phyloP scores from a whole-genome alignment of 2,797 vertebrate species.

The Girardinus metallicus region DNA sequence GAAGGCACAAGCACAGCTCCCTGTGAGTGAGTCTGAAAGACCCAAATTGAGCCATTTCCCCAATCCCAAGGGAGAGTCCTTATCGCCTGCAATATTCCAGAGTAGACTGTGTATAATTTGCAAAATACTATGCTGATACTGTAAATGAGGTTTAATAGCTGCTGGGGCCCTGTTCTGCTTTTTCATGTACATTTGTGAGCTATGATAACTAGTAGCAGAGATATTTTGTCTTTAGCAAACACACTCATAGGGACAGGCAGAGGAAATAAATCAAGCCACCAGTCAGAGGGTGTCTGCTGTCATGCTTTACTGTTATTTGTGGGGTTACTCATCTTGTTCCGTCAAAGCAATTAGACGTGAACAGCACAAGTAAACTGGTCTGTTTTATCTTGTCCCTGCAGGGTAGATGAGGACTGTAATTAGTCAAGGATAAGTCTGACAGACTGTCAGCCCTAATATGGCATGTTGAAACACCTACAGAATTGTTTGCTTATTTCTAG shows the following conservation, averaged over 20 bases:
- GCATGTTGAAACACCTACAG: conserved; percentile 45
- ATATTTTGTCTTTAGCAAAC: conserved; percentile 49
- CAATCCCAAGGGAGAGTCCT: conserved; percentile 66
- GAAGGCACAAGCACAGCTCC: conserved; percentile 63
- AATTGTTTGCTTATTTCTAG: conserved; percentile 52
- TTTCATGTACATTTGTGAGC: conserved; percentile 69
- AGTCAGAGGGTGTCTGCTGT: conserved; percentile 65
- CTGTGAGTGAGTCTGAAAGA: conserved; percentile 74
- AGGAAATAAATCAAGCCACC: conserved; percentile 55
- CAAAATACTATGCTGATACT: conserved; percentile 81
- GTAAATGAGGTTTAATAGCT: conserved; percentile 84
- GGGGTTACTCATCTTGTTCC: conserved; percentile 69
- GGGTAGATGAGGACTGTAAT: conserved; percentile 63
- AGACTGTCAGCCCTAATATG: conserved; percentile 57
- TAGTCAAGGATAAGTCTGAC: conserved; percentile 65
- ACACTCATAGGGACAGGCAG: conserved; percentile 18
- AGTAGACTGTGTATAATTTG: conserved; percentile 80
- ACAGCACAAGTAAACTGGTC: conserved; percentile 45
- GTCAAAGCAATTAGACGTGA: conserved; percentile 68
- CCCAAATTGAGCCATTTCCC: conserved; percentile 80
- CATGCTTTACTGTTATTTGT: conserved; percentile 62
- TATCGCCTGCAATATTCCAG: conserved; percentile 77
- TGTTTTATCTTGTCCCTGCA: conserved; percentile 36
- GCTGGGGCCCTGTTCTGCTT: conserved; percentile 76
- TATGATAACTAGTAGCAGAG: conserved; percentile 73